phyloP scores from a whole-genome alignment of 2,113 vertebrate genomes.

The Coryphaenoides rupestris region DNA sequence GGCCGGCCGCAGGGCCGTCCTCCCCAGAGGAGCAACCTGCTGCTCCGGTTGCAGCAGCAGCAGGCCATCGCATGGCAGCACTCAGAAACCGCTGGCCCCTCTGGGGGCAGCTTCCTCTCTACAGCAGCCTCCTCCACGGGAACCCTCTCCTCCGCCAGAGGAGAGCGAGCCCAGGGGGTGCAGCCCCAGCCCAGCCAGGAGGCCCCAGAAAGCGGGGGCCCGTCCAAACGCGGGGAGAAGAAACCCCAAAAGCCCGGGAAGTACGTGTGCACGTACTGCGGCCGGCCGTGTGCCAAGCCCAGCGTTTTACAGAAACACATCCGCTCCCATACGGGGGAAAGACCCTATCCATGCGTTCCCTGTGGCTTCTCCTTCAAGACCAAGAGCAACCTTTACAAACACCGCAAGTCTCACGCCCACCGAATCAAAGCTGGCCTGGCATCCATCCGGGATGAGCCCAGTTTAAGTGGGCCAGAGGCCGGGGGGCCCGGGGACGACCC shows the following conservation, averaged over 20 bases:
- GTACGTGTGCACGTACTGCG: constrained; percentile 96
- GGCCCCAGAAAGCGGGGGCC: constrained; percentile 70
- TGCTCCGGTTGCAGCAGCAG: constrained; percentile 79
- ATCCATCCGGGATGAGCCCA: constrained; percentile 78
- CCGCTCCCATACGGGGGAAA: constrained; percentile 95
- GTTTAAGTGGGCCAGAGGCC: constrained; percentile 79
- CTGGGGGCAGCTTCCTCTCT: constrained; percentile 78
- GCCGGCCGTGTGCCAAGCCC: constrained; percentile 94
- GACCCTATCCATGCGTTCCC: constrained; percentile 92
- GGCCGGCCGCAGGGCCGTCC: constrained; percentile 76
- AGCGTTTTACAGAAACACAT: constrained; percentile 99
- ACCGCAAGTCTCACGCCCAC: constrained; percentile 97
- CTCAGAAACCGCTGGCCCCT: constrained; percentile 84
- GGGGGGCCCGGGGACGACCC: constrained; percentile 84
- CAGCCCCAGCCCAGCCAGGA: constrained; percentile 80
- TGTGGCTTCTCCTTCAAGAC: constrained; percentile 99
- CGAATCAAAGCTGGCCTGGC: constrained; percentile 92
- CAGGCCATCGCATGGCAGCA: constrained; percentile 85
- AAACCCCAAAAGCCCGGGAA: constrained; percentile 96
- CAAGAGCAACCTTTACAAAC: constrained; percentile 98
- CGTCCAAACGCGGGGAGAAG: constrained; percentile 83
- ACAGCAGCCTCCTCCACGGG: constrained; percentile 52
- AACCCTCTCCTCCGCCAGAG: constrained; percentile 66
- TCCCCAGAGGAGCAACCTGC: constrained; percentile 77
- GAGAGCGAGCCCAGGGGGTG: constrained; percentile 48